Base-by-base conservation (phyloP, 2,113 vertebrate species). In the Misgurnus anguillicaudatus region DNA sequence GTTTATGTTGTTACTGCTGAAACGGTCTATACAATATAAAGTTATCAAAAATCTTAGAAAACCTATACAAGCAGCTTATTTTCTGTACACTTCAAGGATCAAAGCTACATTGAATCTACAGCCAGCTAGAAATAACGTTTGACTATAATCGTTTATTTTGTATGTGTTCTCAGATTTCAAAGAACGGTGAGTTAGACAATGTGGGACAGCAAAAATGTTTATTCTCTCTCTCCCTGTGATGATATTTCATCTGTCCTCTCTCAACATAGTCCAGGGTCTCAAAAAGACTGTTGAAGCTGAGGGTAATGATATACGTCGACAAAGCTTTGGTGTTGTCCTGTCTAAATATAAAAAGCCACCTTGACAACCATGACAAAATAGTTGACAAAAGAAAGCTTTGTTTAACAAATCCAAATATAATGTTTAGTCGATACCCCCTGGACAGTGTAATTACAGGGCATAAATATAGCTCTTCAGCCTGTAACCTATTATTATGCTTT, bases 381-480 rank as follows among this genome's bases (percentile, higher is more conserved):
- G 17, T 73, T 58, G 70, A 73, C 57, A 74, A 62, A 75, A 24
- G 45, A 63, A 62, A 13, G 58, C 38, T 64, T 62, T 64, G 73
- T 64, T 64, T 64, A 19, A 76, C 24, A 1, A 17, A 64, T 76
- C 9, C 74, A 31, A 31, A 31, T 31, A 31, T 60, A 64, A 53
- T 53, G n/a, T 9, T 64, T 17, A 57, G 41, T 75, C 21, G 16
- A 63, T 36, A 75, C 14, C 72, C 60, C 14, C 42, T 31, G 72
- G 58, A 48, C 42, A 63, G 60, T 63, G 48, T 75, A 63, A 75
- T 75, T 62, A 63, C 58, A 36, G 42, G 42, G 41, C 41, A 45
- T 39, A 73, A 73, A 73, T 60, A 61, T 41, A 62, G 53, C 70
- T 53, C 24, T 21, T 62, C 11, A 19, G 8, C 41, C 72, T 62